Percentiles rank a stretch among this genome's conserved stretches.
phyloP scores from a whole-genome alignment of 1,140 invertebrate genomes.

The Diploscapter pachys region DNA sequence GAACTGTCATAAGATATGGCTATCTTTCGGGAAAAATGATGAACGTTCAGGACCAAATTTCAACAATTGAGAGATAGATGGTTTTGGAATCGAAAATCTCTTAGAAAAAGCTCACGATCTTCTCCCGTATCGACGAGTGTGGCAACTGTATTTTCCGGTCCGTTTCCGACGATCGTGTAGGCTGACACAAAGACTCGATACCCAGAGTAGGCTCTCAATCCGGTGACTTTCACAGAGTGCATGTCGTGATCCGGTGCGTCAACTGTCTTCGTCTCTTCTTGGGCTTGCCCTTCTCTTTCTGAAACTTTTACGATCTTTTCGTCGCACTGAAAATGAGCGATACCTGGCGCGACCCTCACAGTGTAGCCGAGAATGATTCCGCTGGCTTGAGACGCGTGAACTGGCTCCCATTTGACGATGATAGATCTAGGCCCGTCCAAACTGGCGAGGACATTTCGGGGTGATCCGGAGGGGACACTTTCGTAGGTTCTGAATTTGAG shows the following conservation, averaged over 20 bases:
- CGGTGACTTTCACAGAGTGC: slow-evolving; percentile 80
- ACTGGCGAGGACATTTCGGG: slow-evolving; percentile 77
- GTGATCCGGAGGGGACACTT: slow-evolving; percentile 79
- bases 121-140: slow-evolving; percentile 80
- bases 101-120: slow-evolving; percentile 61
- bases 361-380: slow-evolving; percentile 93
- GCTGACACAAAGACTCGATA: slow-evolving; percentile 89
- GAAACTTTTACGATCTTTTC: slow-evolving; percentile 55
- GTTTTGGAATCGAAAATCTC: too few species aligned
- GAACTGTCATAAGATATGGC: too few species aligned
- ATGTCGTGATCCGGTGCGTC: slow-evolving; percentile 81
- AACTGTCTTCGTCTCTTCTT: slow-evolving; percentile 67
- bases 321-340: slow-evolving; percentile 29
- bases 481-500: slow-evolving; percentile 43
- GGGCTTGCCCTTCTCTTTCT: slow-evolving; percentile 42
- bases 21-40: too few species aligned
- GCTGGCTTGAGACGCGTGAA: slow-evolving; percentile 80
- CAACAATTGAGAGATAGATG: too few species aligned
- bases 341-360: slow-evolving; percentile 60
- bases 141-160: slow-evolving; percentile 73
- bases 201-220: slow-evolving; percentile 84
- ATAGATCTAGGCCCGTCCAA: slow-evolving; percentile 90
- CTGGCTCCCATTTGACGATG: slow-evolving; percentile 87
- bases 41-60: too few species aligned
- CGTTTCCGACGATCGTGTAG: slow-evolving; percentile 88